A percentile compares a stretch with the other conserved stretches of the same genome.
phyloP scores from a whole-genome alignment of 92 coral and sea anemone species.

The Hydrozoanthus gracilis region DNA sequence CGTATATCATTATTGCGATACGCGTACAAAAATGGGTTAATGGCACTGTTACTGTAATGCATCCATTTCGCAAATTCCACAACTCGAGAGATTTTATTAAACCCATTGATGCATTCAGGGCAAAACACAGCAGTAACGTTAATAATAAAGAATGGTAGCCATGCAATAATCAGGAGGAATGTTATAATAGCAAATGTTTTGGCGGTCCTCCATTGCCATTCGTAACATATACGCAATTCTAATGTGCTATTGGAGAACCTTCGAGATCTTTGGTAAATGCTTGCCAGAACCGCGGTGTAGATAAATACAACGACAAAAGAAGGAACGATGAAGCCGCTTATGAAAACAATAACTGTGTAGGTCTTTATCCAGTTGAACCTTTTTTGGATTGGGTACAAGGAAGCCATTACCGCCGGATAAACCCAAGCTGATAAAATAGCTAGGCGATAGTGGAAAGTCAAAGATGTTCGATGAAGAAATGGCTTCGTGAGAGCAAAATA shows the following conservation, averaged over 20 bases:
- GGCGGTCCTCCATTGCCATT: neutral
- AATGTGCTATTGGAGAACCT: neutral
- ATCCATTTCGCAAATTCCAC: neutral
- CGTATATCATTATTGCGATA: too few species aligned
- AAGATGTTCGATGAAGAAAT: slow-evolving; percentile 11
- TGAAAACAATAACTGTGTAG: slow-evolving; percentile 12
- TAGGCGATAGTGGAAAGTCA: neutral
- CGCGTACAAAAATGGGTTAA: too few species aligned
- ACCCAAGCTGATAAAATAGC: neutral
- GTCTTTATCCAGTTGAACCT: neutral
- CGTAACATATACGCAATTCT: neutral
- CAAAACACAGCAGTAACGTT: slow-evolving; percentile 14
- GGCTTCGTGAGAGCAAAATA: slow-evolving; percentile 18
- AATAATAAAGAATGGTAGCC: slow-evolving; percentile 10
- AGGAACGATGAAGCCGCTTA: slow-evolving; percentile 2
- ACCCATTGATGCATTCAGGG: neutral
- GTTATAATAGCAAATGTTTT: neutral
- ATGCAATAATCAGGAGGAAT: slow-evolving; percentile 10
- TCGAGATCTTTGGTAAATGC: neutral
- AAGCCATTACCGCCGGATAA: neutral
- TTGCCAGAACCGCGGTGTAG: neutral
- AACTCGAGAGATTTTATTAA: neutral
- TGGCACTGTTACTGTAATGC: too few species aligned
- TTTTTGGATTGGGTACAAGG: slow-evolving; percentile 20
- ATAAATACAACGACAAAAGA: neutral